These are phyloP conservation scores for Zonotrichia leucophrys DNA, from an alignment of 2,113 vertebrate species.

Conservation along the genomic window DNA sequence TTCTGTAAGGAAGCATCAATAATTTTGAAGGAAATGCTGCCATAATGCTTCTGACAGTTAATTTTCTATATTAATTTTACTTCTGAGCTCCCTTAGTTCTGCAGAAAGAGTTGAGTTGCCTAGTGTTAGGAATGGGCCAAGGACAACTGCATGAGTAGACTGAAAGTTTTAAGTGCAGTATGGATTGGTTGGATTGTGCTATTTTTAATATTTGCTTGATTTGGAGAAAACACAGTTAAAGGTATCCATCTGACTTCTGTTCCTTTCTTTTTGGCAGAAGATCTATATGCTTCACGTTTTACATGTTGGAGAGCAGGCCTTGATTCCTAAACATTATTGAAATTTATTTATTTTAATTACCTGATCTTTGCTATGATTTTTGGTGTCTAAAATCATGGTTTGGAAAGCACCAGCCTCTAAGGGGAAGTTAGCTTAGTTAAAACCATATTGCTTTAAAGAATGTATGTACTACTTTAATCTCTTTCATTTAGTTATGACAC, in stretches of 20 bases:
- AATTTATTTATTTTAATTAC: background rate
- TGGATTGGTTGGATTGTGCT: background rate
- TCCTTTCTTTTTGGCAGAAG: background rate
- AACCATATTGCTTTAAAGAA: background rate
- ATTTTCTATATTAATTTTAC: background rate
- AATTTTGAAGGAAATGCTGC: background rate
- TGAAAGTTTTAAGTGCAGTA: background rate
- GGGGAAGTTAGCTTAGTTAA: background rate
- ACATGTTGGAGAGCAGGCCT: background rate
- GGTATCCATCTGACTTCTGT: background rate
- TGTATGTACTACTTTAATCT: background rate
- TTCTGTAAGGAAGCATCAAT: background rate
- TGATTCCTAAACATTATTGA: background rate
- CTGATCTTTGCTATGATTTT: background rate
- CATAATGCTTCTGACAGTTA: background rate
- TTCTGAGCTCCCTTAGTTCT: background rate
- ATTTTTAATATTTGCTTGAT: background rate
- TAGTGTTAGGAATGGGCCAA: background rate
- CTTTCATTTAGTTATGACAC: background rate
- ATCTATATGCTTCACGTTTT: background rate
- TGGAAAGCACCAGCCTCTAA: background rate
- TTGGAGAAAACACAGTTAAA: background rate
- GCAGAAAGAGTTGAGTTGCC: background rate
- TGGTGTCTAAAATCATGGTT: background rate
- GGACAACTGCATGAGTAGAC: background rate